These are phyloP conservation scores for Acromyrmex heyeri DNA, from an alignment of 1,140 invertebrate genomes.

Conservation along the genomic window DNA sequence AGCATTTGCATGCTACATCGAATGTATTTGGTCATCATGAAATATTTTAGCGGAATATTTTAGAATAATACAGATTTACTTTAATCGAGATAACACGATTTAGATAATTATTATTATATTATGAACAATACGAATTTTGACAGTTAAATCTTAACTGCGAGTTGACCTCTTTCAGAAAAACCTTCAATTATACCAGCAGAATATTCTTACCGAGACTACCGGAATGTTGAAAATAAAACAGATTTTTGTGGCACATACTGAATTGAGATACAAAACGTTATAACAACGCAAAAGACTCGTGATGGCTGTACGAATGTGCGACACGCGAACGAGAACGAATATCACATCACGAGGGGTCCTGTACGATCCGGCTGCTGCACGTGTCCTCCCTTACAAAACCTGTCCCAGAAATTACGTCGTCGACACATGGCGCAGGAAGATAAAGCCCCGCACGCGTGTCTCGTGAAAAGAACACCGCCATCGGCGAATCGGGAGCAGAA, in stretches of 20 bases:
- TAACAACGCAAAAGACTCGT: not conserved
- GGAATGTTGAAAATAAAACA: not conserved
- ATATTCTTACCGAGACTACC: not conserved
- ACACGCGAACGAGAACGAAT: constrained; percentile 8
- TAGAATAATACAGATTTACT: not conserved
- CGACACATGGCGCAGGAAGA: constrained; percentile 55
- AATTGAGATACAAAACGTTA: constrained; percentile 10
- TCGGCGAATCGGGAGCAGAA: constrained; percentile 46
- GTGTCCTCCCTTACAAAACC: constrained; percentile 64
- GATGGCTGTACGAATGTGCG: not conserved
- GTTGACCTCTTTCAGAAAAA: not conserved
- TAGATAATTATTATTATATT: not conserved
- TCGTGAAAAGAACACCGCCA: constrained; percentile 56
- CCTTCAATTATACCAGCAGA: not conserved
- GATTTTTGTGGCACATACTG: not conserved
- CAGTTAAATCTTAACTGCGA: not conserved
- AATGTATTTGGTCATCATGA: not conserved
- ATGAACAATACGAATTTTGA: not conserved
- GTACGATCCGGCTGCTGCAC: constrained; percentile 48
- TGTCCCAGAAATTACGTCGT: constrained; percentile 41
- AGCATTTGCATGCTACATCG: constrained; percentile 12
- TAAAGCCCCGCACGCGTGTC: constrained; percentile 62
- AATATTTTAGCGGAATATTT: not conserved
- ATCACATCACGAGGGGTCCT: constrained; percentile 11
- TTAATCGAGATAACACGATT: not conserved